phyloP scores from a whole-genome alignment of 2,888 invertebrate genomes.

The Pterostichus madidus region DNA sequence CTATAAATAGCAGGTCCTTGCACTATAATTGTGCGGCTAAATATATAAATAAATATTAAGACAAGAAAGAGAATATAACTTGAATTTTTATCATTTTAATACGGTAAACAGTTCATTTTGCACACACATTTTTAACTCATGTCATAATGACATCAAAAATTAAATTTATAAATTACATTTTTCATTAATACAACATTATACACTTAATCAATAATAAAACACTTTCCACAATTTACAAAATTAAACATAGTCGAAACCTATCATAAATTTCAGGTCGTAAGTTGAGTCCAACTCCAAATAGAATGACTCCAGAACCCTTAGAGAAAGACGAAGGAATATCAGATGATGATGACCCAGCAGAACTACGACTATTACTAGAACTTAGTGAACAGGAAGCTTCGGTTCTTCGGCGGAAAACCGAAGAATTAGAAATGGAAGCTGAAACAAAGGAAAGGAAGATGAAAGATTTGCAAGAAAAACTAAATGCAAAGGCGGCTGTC shows the following conservation, averaged over 20 bases:
- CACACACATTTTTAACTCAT: too few relatives aligned
- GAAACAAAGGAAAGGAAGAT: conserved; percentile 86
- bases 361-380: conserved; percentile 91
- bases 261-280: conserved; percentile 80
- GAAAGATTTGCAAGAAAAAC: conserved; percentile 87
- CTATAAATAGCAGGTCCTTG: too few relatives aligned
- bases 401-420: conserved; percentile 89
- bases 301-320: conserved; percentile 83
- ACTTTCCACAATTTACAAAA: not conserved
- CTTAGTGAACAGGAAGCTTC: conserved; percentile 94
- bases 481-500: conserved; percentile 77
- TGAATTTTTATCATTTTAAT: too few relatives aligned
- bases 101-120: too few relatives aligned
- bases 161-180: not conserved
- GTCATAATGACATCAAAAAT: not conserved
- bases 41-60: too few relatives aligned
- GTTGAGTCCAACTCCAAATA: conserved; percentile 83
- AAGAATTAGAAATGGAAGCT: conserved; percentile 90
- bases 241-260: not conserved
- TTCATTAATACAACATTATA: not conserved
- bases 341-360: conserved; percentile 90
- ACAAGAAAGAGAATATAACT: too few relatives aligned
- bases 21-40: too few relatives aligned
- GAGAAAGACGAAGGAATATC: conserved; percentile 88
- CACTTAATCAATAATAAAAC: not conserved